Evolutionary conservation across 1,140 invertebrate species (phyloP).

Genomic region (Drosophila aff.): DNA sequence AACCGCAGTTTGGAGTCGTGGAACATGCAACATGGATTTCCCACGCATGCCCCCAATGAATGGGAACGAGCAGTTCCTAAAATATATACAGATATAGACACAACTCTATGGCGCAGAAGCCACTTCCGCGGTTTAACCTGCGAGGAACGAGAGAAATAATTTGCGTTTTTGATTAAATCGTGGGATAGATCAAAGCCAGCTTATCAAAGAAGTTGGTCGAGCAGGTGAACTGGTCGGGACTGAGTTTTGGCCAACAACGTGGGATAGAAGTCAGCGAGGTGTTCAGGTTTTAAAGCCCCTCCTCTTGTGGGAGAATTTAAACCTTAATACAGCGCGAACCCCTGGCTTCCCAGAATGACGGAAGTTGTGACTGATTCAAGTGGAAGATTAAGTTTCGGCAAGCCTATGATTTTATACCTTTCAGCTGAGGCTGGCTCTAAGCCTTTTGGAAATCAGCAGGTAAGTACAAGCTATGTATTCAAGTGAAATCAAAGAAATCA

Average conservation of each 20-base stretch:
- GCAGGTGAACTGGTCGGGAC: slow-evolving; percentile 42
- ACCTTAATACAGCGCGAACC: not conserved
- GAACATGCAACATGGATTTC: slow-evolving; percentile 73
- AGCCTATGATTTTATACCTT: not conserved
- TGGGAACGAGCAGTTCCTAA: slow-evolving; percentile 49
- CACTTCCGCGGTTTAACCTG: slow-evolving; percentile 61
- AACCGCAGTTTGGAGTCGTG: slow-evolving; percentile 60
- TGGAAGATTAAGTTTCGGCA: not conserved
- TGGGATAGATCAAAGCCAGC: slow-evolving; percentile 71
- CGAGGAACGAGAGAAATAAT: slow-evolving; percentile 41
- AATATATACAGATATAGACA: slow-evolving; percentile 4
- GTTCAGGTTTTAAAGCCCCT: not conserved
- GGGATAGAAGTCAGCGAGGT: slow-evolving; percentile 33
- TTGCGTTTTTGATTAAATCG: slow-evolving; percentile 84
- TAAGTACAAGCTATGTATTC: slow-evolving; percentile 6
- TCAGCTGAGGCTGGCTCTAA: not conserved
- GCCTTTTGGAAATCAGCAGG: not conserved
- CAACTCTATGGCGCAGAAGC: slow-evolving; percentile 36
- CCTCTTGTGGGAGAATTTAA: slow-evolving; percentile 16
- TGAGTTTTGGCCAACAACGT: slow-evolving; percentile 43
- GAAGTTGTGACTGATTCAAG: slow-evolving; percentile 26
- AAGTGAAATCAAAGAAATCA: slow-evolving; percentile 14
- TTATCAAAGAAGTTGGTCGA: slow-evolving; percentile 54
- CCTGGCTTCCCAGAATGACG: slow-evolving; percentile 15
- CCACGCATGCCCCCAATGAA: slow-evolving; percentile 68